A percentile compares a stretch with the other conserved stretches of the same genome.
Evolutionary conservation across 2,113 vertebrate species (phyloP).

Genomic region (Strix uralensis): DNA sequence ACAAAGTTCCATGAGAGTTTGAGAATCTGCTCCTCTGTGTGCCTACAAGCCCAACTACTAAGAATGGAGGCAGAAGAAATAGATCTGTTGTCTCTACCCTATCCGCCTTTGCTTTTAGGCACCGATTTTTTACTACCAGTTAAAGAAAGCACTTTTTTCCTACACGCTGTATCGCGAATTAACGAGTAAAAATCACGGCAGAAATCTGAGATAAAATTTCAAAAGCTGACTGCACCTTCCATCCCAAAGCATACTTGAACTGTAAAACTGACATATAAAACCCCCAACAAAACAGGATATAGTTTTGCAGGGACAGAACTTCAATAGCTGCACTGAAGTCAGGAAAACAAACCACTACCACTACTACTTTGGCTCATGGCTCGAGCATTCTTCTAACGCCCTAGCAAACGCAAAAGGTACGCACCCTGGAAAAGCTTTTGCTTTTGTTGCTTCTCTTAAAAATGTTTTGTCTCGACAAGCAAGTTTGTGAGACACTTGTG

Average conservation of each 20-base stretch:
- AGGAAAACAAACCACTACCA: background rate
- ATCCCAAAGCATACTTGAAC: background rate
- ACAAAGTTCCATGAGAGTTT: background rate
- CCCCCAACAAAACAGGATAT: background rate
- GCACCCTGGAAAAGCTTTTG: background rate
- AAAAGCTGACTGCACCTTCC: background rate
- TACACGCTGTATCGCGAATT: accelerated
- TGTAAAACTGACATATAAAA: background rate
- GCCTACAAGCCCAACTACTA: background rate
- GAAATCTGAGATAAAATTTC: background rate
- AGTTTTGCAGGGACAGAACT: background rate
- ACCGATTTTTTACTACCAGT: background rate
- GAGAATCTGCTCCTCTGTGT: background rate
- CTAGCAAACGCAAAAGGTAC: background rate
- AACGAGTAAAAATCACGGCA: background rate
- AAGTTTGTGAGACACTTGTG: background rate
- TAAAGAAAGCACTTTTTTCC: background rate
- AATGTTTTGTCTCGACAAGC: background rate
- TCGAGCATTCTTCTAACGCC: background rate
- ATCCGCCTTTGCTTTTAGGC: background rate
- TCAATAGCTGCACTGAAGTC: background rate
- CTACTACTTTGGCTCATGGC: accelerated
- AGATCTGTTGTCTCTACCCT: background rate
- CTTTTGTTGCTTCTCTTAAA: background rate
- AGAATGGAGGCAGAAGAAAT: accelerated